Conservation (phyloP, 2,888 invertebrate genomes). For the Chrysodeixis includens region DNA sequence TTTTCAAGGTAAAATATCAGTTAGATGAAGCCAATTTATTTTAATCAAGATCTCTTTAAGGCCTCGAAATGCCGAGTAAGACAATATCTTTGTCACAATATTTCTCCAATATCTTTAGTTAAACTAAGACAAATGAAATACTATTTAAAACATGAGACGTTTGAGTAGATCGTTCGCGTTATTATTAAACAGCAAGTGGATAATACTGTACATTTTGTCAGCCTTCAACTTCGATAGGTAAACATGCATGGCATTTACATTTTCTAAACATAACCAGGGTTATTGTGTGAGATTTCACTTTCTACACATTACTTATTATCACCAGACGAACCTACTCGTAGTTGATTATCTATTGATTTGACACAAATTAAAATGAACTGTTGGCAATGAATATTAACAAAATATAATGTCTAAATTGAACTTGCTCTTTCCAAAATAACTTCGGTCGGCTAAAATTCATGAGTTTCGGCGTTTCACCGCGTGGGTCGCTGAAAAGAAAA, state of each 20-base stretch:
- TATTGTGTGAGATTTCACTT: too few species aligned
- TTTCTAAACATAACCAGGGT: too few species aligned
- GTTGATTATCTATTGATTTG: too few species aligned
- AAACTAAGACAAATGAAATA: neutral
- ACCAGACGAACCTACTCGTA: too few species aligned
- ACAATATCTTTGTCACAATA: neutral
- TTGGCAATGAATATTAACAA: conserved; percentile 24
- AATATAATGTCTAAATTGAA: conserved; percentile 37
- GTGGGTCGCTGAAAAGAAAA: conserved; percentile 53
- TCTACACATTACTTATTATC: too few species aligned
- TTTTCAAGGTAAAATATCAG: neutral
- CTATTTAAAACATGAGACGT: neutral
- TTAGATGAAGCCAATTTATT: neutral
- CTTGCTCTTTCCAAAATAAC: conserved; percentile 32
- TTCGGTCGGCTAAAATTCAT: conserved; percentile 49
- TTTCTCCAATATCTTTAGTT: neutral
- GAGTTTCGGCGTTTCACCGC: conserved; percentile 50
- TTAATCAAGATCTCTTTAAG: neutral
- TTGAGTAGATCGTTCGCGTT: neutral
- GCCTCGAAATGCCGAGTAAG: neutral
- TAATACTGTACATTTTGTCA: neutral
- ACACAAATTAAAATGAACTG: conserved; percentile 11
- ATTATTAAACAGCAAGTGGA: neutral
- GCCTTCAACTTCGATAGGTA: neutral
- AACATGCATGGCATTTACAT: too few species aligned